Evolutionary conservation across 2,797 vertebrate genomes (phyloP), one percentile per base, ranked within the genome.

Genomic region (Erpetoichthys calabaricus): DNA sequence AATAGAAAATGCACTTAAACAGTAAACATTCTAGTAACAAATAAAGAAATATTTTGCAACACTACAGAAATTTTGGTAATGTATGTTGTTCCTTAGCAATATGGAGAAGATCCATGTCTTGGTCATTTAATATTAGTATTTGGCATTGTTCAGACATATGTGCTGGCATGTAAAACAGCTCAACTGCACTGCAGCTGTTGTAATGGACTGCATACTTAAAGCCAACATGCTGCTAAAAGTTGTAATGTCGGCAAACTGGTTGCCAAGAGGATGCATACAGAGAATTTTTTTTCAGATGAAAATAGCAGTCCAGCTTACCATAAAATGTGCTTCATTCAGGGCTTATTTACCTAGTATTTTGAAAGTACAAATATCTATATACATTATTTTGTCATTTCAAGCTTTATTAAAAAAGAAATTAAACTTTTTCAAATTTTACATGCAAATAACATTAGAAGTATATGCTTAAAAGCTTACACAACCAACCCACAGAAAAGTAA

Each of bases 131-230:
- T 75, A 78, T 80, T 82, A 91, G 86, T 86, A 88, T 92, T 86
- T 89, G 80, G 87, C 77, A 76, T 74, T 73, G 73, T 72, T 70
- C 58, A 79, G 78, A 74, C 78, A 81, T 80, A 74, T 85, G 79
- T 70, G 75, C 81, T 78, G 78, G 74, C 86, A 82, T 86, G 84
- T 83, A 85, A 81, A 90, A 86, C 83, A 81, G 84, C 84, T 84
- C 85, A 74, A 80, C 82, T 84, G 83, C 81, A 68, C 76, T 82
- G 86, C 92, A 97, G 93, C 93, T 97, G 91, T 87, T 88, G 82
- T 80, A 77, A 73, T 83, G 82, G 81, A 79, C 70, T 80, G 83
- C 84, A 82, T 73, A 80, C 82, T 74, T 83, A 77, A 89, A 90
- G 89, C 86, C 89, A 92, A 76, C 88, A 89, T 88, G 86, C 83